phyloP scores from a whole-genome alignment of 2,888 invertebrate species.

The Empis livida region DNA sequence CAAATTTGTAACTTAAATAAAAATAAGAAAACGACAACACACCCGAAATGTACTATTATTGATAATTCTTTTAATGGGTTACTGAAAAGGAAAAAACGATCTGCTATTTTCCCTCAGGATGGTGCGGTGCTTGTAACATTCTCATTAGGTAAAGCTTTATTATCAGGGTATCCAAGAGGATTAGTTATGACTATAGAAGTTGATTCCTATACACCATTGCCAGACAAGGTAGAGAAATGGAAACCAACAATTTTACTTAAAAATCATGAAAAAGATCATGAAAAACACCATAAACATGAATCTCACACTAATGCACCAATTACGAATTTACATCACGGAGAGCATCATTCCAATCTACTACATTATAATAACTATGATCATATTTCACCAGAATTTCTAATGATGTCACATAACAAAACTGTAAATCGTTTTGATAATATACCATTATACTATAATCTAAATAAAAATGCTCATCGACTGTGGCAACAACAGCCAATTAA shows the following conservation, averaged over 20 bases:
- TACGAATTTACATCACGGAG: too few species aligned
- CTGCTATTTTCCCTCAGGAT: conserved; percentile 21
- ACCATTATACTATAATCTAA: too few species aligned
- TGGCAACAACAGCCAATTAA: too few species aligned
- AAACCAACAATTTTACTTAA: conserved; percentile 15
- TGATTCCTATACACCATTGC: conserved; percentile 22
- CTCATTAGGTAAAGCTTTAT: conserved; percentile 19
- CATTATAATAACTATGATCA: too few species aligned
- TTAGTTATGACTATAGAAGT: conserved; percentile 20
- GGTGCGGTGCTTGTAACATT: conserved; percentile 17
- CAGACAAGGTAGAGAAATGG: conserved; percentile 23
- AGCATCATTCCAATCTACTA: too few species aligned
- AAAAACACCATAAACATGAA: neutral
- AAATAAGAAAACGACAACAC: neutral
- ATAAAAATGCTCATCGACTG: too few species aligned
- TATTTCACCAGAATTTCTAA: too few species aligned
- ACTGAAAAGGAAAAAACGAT: conserved; percentile 18
- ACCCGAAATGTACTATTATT: neutral
- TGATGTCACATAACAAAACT: too few species aligned
- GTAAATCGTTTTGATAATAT: too few species aligned
- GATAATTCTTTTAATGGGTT: conserved; percentile 1
- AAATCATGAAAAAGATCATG: neutral
- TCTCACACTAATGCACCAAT: too few species aligned
- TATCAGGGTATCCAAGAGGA: conserved; percentile 20
- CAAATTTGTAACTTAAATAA: neutral